Conservation (phyloP, 2,888 invertebrate species). For the Molorchus minor region DNA sequence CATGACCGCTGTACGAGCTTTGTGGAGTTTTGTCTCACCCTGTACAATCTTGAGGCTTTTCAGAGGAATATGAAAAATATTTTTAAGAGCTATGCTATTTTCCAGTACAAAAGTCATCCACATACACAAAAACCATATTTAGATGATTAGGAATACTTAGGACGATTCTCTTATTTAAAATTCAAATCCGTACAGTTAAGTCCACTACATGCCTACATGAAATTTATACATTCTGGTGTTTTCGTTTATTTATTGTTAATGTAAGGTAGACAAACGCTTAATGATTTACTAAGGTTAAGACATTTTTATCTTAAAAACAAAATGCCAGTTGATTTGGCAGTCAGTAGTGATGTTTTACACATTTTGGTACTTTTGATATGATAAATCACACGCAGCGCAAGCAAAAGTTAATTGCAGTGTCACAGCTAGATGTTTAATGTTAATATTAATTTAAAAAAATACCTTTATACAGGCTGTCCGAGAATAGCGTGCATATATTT, state of each 20-base stretch:
- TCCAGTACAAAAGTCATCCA: too few species aligned
- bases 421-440: too few species aligned
- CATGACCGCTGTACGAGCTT: neutral
- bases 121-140: too few species aligned
- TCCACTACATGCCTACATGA: too few species aligned
- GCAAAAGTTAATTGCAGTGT: conserved; percentile 20
- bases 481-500: too few species aligned
- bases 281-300: neutral
- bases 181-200: too few species aligned
- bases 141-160: too few species aligned
- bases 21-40: conserved; percentile 1
- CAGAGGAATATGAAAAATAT: too few species aligned
- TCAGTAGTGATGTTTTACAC: conserved; percentile 13
- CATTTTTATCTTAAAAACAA: neutral
- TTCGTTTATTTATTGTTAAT: conserved; percentile 23
- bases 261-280: conserved; percentile 16
- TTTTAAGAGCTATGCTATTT: too few species aligned
- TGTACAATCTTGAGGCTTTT: conserved; percentile 1
- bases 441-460: too few species aligned
- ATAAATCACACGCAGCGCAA: conserved; percentile 32
- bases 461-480: too few species aligned
- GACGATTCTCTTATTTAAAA: too few species aligned
- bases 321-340: conserved; percentile 21
- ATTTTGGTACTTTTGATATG: conserved; percentile 42
- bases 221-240: conserved; percentile 20